phyloP scores from a whole-genome alignment of 2,888 invertebrate genomes.

The Folsomia manolachei region DNA sequence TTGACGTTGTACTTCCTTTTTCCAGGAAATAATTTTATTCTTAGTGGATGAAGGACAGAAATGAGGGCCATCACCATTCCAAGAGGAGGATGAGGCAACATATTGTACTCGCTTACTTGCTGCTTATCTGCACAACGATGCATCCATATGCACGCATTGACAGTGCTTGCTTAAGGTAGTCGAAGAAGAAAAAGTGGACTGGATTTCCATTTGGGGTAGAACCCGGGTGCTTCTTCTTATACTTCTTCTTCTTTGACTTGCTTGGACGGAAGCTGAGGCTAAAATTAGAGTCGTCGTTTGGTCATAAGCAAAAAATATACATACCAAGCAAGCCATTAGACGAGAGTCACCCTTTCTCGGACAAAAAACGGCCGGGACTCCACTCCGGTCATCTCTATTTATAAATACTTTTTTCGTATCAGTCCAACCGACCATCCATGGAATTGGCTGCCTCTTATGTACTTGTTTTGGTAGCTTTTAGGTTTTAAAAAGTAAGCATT shows the following conservation, averaged over 20 bases:
- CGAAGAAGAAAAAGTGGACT: constrained; percentile 10
- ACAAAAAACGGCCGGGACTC: constrained; percentile 16
- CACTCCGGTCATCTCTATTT: constrained; percentile 7
- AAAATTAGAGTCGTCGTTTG: constrained; percentile 13
- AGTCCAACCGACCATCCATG: neutral
- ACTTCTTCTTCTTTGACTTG: too few relatives aligned
- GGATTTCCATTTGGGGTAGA: constrained; percentile 10
- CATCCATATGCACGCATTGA: too few relatives aligned
- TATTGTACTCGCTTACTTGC: neutral
- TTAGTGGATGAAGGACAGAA: neutral
- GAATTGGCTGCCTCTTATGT: neutral
- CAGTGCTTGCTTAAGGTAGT: neutral
- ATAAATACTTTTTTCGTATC: neutral
- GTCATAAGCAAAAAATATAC: constrained; percentile 16
- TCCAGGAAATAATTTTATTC: neutral
- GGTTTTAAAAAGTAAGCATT: too few relatives aligned
- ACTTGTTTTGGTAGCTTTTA: too few relatives aligned
- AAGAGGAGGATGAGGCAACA: neutral
- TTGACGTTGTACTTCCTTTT: constrained; percentile 3
- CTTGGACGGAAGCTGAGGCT: constrained; percentile 9
- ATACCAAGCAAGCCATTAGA: neutral
- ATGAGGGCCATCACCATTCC: too few relatives aligned
- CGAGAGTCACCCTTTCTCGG: constrained; percentile 22
- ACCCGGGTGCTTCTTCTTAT: neutral
- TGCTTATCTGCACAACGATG: neutral